These are phyloP conservation scores for Dreissena polymorpha DNA, from an alignment of 1,140 invertebrate species.

Conservation along the genomic window DNA sequence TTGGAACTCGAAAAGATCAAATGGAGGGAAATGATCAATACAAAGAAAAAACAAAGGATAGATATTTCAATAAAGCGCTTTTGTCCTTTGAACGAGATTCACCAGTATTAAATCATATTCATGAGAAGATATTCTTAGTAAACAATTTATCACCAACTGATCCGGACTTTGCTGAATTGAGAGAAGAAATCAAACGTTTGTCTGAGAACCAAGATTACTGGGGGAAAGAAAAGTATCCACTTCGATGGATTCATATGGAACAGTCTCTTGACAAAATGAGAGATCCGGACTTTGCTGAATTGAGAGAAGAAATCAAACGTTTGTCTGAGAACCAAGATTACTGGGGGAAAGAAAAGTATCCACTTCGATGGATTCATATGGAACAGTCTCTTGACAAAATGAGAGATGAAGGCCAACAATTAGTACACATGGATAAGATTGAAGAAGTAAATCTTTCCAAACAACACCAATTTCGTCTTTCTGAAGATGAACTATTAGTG, in stretches of 20 bases:
- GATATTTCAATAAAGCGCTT: constrained; percentile 30
- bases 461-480: no score
- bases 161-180: no score
- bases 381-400: constrained; percentile 9
- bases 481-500: constrained; percentile 9
- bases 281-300: background rate
- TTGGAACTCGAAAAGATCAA: constrained; percentile 37
- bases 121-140: constrained; percentile 19
- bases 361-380: constrained; percentile 31
- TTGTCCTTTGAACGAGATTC: constrained; percentile 13
- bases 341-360: constrained; percentile 12
- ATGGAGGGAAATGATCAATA: constrained; percentile 15
- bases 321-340: constrained; percentile 10
- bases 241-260: no score
- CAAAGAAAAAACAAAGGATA: constrained; percentile 36
- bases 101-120: background rate
- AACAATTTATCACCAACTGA: constrained; percentile 8
- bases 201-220: no score
- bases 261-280: no score
- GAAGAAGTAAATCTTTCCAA: background rate
- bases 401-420: constrained; percentile 18
- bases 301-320: constrained; percentile 4
- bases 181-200: no score
- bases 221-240: no score
- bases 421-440: background rate